Percentiles rank a stretch among this genome's conserved stretches.
Evolutionary conservation across 1,140 invertebrate species (phyloP).

Genomic region (Trialeurodes vaporariorum): DNA sequence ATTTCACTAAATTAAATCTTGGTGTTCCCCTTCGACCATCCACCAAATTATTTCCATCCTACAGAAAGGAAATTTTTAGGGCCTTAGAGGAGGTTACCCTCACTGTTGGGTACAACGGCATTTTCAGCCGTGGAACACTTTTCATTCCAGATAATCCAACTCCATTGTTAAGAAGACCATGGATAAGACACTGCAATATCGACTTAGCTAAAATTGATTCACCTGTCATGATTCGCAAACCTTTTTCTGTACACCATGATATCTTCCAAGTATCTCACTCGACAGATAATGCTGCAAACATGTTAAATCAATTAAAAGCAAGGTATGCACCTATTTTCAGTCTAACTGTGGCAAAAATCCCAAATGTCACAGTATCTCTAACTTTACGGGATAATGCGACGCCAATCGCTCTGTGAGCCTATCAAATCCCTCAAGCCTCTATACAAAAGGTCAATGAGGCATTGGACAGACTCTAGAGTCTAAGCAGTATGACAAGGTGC

Average conservation of each 20-base stretch:
- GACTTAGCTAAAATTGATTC: conserved; percentile 36
- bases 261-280: neutral
- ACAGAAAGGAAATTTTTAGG: conserved; percentile 18
- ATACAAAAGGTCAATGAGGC: conserved; percentile 15
- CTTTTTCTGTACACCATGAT: neutral
- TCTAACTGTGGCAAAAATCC: neutral
- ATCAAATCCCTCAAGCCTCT: conserved; percentile 16
- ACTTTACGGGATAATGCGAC: neutral
- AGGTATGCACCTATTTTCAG: neutral
- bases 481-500: conserved; percentile 25
- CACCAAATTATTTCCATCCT: conserved; percentile 18
- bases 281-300: neutral
- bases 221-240: neutral
- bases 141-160: conserved; percentile 28
- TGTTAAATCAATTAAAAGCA: neutral
- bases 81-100: conserved; percentile 23
- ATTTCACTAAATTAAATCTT: conserved; percentile 5
- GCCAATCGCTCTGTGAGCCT: neutral
- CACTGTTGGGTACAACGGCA: conserved; percentile 4
- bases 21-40: conserved; percentile 2
- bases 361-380: neutral
- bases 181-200: conserved; percentile 35
- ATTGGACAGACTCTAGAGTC: conserved; percentile 12
- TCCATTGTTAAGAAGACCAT: conserved; percentile 31
- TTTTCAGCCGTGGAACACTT: neutral